Conservation (phyloP, 2,113 vertebrate genomes). For the Haemorhous mexicanus region DNA sequence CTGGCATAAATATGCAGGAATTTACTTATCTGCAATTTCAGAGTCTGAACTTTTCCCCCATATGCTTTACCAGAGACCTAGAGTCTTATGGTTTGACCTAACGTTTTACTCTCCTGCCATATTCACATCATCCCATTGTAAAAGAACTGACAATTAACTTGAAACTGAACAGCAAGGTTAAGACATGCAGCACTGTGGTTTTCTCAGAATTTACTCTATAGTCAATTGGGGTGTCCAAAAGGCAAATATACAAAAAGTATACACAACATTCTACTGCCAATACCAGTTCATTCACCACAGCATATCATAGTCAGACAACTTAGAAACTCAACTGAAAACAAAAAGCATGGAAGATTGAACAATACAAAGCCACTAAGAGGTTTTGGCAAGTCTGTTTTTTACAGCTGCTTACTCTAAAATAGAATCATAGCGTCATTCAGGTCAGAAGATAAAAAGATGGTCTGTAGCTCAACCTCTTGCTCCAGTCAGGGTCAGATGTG, state of each 20-base stretch:
- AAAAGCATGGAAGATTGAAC: background rate
- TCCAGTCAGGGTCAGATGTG: background rate
- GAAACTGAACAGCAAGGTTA: background rate
- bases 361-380: background rate
- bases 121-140: background rate
- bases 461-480: background rate
- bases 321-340: background rate
- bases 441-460: background rate
- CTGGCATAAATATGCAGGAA: background rate
- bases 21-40: background rate
- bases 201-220: background rate
- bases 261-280: background rate
- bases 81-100: background rate
- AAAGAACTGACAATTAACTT: background rate
- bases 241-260: background rate
- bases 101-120: background rate
- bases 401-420: background rate
- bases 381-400: background rate
- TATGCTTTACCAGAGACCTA: background rate
- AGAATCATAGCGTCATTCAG: background rate
- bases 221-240: background rate
- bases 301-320: background rate
- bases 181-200: background rate
- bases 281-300: background rate
- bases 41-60: background rate